Base-by-base conservation (phyloP, 2,113 vertebrate genomes). In the Petrocephalus microphthalmus region DNA sequence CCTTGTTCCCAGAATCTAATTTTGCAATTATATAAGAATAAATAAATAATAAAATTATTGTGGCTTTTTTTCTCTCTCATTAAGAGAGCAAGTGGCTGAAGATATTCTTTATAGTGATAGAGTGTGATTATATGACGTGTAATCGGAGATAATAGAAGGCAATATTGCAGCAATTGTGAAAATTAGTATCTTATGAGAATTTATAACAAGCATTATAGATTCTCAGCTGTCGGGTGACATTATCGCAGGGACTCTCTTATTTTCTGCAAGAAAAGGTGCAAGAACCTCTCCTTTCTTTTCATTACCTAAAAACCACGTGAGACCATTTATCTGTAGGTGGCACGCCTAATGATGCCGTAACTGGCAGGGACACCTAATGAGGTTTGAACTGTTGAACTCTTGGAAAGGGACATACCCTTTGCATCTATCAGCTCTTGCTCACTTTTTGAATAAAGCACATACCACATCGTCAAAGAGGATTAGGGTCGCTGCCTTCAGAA, bases 141-240 rank as follows among this genome's bases (percentile, higher is more conserved):
- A 85, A 54, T 53, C n/a, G n/a, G 25, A 33, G 51, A 56, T 85
- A 54, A 85, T 54, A 85, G 20, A 20, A 60, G 22, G 51, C 54
- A 60, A 86, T 57, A 45, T 86, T 86, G 15, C 7, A 60, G 17
- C 54, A 54, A 17, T n/a, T 57, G 56, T 57, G 52, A 85, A 85
- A 85, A 85, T 85, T 85, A 51, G 51, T 60, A 64, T 52, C 20
- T 86, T 22, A 22, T 86, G 56, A 60, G 22, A 86, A 86, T 60
- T 86, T 57, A 60, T 60, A n/a, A 19, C 85, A 33, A 57, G 37
- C 3, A 60, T 52, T 60, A 45, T 56, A 56, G 51, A 33, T 54
- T 85, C 42, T 71, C 17, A 13, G 13, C 53, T 54, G 53, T 54
- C 25, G 17, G 37, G 33, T 78, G 29, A 42, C 71, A 78, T 78